Evolutionary conservation across 1,140 invertebrate genomes (phyloP).

Genomic region (Scylla paramamosain): DNA sequence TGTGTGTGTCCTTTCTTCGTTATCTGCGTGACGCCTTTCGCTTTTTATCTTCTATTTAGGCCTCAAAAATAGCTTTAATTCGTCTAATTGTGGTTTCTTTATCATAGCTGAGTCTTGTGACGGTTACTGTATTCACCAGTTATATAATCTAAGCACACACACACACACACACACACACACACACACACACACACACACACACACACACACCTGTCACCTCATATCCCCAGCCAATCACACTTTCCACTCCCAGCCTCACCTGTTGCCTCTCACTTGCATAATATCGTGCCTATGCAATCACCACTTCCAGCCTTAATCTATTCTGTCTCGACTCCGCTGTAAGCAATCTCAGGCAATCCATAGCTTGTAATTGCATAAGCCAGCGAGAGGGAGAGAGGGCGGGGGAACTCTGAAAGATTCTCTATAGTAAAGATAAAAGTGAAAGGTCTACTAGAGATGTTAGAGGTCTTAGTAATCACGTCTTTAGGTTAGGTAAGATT

Average conservation of each 20-base stretch:
- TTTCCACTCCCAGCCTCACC: not conserved
- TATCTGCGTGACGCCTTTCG: not conserved
- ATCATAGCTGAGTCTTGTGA: no score
- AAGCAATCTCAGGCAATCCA: slow-evolving; percentile 1
- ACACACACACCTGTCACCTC: not conserved
- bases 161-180: not conserved
- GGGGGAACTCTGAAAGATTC: not conserved
- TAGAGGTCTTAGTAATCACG: no score
- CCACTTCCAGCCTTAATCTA: slow-evolving; percentile 13
- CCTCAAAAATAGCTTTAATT: not conserved
- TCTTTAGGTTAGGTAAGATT: no score
- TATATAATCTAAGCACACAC: not conserved
- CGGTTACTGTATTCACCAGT: not conserved
- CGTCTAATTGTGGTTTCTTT: not conserved
- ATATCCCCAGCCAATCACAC: not conserved
- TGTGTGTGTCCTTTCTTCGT: not conserved
- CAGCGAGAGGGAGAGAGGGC: not conserved
- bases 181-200: not conserved
- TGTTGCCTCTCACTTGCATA: not conserved
- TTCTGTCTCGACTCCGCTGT: not conserved
- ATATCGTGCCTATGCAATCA: slow-evolving; percentile 12
- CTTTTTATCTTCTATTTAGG: not conserved
- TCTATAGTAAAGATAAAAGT: no score
- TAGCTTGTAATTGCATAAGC: not conserved
- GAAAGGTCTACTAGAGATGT: no score